Evolutionary conservation across 2,113 vertebrate species (phyloP).

Genomic region (Otus sunia): DNA sequence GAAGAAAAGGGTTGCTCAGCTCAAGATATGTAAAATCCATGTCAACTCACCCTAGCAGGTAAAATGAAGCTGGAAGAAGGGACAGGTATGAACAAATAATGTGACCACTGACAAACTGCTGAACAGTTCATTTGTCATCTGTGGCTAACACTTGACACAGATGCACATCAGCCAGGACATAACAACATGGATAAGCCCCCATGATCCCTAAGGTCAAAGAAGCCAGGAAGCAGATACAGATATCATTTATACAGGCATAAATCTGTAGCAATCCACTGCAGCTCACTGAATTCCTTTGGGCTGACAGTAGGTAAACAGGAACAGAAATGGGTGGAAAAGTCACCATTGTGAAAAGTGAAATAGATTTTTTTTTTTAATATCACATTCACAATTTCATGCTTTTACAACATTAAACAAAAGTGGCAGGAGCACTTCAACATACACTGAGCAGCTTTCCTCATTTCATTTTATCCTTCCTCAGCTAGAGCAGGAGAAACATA

Average conservation of each 20-base stretch:
- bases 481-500: background rate
- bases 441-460: background rate
- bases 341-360: background rate
- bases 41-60: background rate
- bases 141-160: slow-evolving; percentile 16
- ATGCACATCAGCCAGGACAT: background rate
- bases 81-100: background rate
- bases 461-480: background rate
- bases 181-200: background rate
- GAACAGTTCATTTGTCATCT: slow-evolving; percentile 4
- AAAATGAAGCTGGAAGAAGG: background rate
- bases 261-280: background rate
- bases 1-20: background rate
- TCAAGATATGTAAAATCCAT: background rate
- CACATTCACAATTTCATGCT: background rate
- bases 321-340: background rate
- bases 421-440: background rate
- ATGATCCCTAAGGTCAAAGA: slow-evolving; percentile 24
- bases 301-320: background rate
- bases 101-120: background rate
- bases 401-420: background rate
- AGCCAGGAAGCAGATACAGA: background rate
- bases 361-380: background rate
- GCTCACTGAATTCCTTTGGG: background rate
- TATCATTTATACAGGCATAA: background rate